Evolutionary conservation across 2,113 vertebrate species (phyloP).

Genomic region (Equus przewalskii): DNA sequence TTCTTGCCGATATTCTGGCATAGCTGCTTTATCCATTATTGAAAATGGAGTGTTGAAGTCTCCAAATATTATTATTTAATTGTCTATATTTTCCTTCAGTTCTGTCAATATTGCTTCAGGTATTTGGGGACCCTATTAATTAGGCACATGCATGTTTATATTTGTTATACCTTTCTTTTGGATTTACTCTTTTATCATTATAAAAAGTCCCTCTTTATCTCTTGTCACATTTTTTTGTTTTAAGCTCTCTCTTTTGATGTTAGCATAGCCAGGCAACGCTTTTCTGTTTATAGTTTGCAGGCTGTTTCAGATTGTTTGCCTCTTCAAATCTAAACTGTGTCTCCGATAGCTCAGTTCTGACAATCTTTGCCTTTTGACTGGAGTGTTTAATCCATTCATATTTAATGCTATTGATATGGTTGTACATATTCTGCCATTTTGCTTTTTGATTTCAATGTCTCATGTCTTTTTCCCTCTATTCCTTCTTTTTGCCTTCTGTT

Average conservation of each 20-base stretch:
- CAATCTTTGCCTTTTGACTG: not conserved
- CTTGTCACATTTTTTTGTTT: not conserved
- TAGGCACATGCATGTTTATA: not conserved
- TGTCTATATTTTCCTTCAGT: not conserved
- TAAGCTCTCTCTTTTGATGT: not conserved
- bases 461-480: not conserved
- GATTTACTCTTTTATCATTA: not conserved
- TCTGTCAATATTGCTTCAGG: not conserved
- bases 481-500: not conserved
- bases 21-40: not conserved
- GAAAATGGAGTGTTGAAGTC: not conserved
- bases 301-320: not conserved
- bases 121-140: not conserved
- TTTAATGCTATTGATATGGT: not conserved
- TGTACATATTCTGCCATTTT: not conserved
- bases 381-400: not conserved
- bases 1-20: not conserved
- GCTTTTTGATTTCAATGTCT: not conserved
- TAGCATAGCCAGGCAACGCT: not conserved
- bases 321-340: not conserved
- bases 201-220: not conserved
- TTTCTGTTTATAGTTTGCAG: not conserved
- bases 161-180: not conserved
- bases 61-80: not conserved
- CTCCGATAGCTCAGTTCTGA: not conserved